phyloP scores from a whole-genome alignment of 2,888 invertebrate species.

The Melanophora roralis region DNA sequence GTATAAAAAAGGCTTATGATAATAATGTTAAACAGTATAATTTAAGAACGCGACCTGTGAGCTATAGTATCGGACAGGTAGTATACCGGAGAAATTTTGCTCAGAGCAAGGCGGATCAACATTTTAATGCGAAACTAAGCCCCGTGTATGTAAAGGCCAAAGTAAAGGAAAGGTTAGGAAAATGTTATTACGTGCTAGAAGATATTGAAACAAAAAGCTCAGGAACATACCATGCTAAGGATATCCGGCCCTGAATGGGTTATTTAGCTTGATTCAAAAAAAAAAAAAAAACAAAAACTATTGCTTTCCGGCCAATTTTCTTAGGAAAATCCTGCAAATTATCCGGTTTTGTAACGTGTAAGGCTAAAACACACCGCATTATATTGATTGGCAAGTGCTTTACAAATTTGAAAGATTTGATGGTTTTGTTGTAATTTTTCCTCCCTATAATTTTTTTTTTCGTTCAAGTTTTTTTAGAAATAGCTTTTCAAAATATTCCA shows the following conservation, averaged over 20 bases:
- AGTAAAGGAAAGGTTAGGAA: neutral
- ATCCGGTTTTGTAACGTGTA: neutral
- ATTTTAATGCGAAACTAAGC: neutral
- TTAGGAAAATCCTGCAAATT: neutral
- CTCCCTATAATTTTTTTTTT: too few species aligned
- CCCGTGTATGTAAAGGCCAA: neutral
- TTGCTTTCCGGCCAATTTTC: neutral
- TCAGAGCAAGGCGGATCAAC: neutral
- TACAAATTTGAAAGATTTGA: too few species aligned
- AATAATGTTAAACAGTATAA: neutral
- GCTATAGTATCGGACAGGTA: neutral
- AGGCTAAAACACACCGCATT: too few species aligned
- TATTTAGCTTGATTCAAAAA: too few species aligned
- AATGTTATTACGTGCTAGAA: neutral
- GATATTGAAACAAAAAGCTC: neutral
- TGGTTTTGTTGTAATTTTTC: too few species aligned
- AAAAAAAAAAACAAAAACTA: too few species aligned
- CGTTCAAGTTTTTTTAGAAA: too few species aligned
- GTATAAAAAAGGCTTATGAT: constrained; percentile 14
- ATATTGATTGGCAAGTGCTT: too few species aligned
- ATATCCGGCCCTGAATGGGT: neutral
- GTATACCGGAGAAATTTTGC: neutral
- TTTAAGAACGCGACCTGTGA: neutral
- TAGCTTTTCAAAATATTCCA: too few species aligned
- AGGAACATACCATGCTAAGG: neutral